Conservation (phyloP, 2,797 vertebrate species). For the Poeciliopsis presidionis region DNA sequence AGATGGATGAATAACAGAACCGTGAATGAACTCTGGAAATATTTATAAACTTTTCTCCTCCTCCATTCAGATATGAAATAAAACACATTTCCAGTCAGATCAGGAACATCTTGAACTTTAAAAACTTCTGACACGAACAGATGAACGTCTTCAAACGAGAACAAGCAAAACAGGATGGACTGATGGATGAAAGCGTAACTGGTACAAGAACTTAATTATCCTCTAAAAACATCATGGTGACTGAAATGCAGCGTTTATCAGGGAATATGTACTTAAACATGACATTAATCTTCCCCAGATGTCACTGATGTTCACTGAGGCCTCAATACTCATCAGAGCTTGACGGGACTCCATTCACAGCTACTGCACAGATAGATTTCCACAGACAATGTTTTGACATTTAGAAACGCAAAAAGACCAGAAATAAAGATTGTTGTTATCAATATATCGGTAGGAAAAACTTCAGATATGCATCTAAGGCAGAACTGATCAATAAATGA, state of each 20-base stretch:
- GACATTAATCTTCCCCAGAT: background rate
- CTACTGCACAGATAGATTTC: background rate
- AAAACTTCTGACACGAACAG: background rate
- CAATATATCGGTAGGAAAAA: background rate
- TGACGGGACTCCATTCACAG: background rate
- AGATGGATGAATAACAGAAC: background rate
- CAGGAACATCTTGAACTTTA: background rate
- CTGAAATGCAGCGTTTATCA: background rate
- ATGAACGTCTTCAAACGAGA: background rate
- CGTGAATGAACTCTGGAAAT: background rate
- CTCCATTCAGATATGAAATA: background rate
- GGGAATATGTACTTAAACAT: background rate
- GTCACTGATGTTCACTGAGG: background rate
- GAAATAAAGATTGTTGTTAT: background rate
- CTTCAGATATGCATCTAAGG: background rate
- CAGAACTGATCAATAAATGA: background rate
- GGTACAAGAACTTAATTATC: background rate
- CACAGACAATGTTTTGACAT: slow-evolving; percentile 11
- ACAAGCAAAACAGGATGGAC: background rate
- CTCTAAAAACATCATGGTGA: background rate
- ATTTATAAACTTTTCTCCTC: background rate
- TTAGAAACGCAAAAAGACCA: background rate
- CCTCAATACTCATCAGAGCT: background rate
- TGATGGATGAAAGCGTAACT: background rate
- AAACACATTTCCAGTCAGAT: background rate